A percentile compares a stretch with the other conserved stretches of the same genome.
phyloP scores from a whole-genome alignment of 2,113 vertebrate species.

The Pollachius pollachius region DNA sequence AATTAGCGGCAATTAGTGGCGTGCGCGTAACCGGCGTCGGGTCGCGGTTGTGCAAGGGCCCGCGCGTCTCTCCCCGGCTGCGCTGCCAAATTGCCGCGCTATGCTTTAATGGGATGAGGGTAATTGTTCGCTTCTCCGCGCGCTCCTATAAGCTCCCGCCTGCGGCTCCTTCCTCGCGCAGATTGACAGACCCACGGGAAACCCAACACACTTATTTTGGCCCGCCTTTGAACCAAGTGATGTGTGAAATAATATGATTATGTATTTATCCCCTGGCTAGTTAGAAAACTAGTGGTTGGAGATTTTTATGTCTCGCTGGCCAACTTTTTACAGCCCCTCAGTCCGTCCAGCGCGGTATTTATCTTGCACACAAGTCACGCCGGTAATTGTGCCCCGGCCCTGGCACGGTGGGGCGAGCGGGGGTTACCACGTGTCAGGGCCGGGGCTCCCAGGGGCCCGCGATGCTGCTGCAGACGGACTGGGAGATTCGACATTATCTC shows the following conservation, averaged over 20 bases:
- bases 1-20: neutral
- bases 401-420: neutral
- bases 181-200: slow-evolving; percentile 71
- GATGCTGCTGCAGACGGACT: slow-evolving; percentile 64
- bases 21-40: slow-evolving; percentile 30
- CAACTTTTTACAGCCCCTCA: slow-evolving; percentile 36
- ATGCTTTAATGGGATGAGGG: slow-evolving; percentile 71
- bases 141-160: slow-evolving; percentile 65
- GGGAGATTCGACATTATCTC: slow-evolving; percentile 66
- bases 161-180: slow-evolving; percentile 59
- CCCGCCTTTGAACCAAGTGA: slow-evolving; percentile 70
- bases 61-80: slow-evolving; percentile 31
- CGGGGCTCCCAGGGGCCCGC: slow-evolving; percentile 46
- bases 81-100: slow-evolving; percentile 65
- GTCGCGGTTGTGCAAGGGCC: slow-evolving; percentile 49
- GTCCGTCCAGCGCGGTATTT: slow-evolving; percentile 53
- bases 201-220: slow-evolving; percentile 69
- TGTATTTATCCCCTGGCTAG: slow-evolving; percentile 69
- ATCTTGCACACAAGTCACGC: slow-evolving; percentile 65
- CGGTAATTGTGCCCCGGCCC: slow-evolving; percentile 57
- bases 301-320: neutral
- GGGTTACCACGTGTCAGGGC: slow-evolving; percentile 42
- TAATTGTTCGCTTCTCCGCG: slow-evolving; percentile 68
- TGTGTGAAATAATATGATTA: slow-evolving; percentile 76
- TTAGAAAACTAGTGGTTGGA: slow-evolving; percentile 58